Percentiles rank a stretch among this genome's conserved stretches.
These are phyloP conservation scores for Melanogrammus aeglefinus DNA, from an alignment of 2,797 vertebrate species.

Conservation along the genomic window DNA sequence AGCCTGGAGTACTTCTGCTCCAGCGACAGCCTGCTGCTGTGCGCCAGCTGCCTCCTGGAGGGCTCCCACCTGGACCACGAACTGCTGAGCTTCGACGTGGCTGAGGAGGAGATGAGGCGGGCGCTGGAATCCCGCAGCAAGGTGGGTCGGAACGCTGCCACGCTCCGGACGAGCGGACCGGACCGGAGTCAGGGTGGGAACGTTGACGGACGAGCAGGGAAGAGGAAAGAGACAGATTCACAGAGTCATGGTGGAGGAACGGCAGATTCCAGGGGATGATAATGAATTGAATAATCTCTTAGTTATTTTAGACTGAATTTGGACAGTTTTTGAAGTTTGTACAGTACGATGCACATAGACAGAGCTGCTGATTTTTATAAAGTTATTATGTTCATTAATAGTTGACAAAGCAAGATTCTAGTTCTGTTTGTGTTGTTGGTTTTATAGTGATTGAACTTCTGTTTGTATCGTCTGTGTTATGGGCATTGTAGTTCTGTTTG, in stretches of 20 bases:
- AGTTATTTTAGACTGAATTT: background rate
- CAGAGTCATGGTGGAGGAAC: background rate
- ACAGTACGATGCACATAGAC: background rate
- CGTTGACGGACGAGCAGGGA: background rate
- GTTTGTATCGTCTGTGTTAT: too few species aligned
- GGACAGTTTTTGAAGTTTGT: background rate
- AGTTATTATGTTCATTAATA: background rate
- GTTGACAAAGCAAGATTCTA: background rate
- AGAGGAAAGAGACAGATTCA: background rate
- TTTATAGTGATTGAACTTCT: too few species aligned
- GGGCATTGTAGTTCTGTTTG: too few species aligned
- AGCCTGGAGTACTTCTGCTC: conserved; percentile 73
- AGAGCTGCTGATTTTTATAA: too few species aligned
- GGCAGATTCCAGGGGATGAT: background rate
- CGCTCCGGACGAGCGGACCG: background rate
- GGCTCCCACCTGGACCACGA: conserved; percentile 68
- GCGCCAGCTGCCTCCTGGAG: conserved; percentile 53
- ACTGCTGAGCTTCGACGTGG: conserved; percentile 64
- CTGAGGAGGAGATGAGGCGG: conserved; percentile 68
- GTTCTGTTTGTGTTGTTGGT: too few species aligned
- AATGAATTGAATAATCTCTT: background rate
- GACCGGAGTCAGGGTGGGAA: background rate
- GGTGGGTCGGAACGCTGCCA: conserved; percentile 30
- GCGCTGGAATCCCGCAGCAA: conserved; percentile 57
- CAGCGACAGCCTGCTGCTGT: conserved; percentile 57